These are phyloP conservation scores for Rousettus madagascariensis DNA, from an alignment of 2,797 vertebrate species.

Conservation along the genomic window DNA sequence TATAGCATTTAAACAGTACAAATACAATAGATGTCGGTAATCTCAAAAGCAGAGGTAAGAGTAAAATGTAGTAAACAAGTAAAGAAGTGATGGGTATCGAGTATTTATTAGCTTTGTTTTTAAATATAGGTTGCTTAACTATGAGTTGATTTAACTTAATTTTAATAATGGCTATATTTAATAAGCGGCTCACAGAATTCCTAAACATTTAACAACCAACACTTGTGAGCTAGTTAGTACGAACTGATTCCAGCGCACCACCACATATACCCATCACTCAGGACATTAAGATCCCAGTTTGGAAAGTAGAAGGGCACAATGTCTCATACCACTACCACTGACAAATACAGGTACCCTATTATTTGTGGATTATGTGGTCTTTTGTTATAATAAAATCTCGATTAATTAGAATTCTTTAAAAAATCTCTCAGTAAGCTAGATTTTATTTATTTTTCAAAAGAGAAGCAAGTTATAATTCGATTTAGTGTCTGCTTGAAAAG, in stretches of 20 bases:
- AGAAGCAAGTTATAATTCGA: not conserved
- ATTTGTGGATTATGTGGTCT: not conserved
- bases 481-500: not conserved
- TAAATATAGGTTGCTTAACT: not conserved
- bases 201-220: not conserved
- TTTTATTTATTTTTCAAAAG: constrained; percentile 18
- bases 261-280: not conserved
- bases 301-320: not conserved
- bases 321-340: not conserved
- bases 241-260: rapidly evolving
- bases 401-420: not conserved
- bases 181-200: not conserved
- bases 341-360: not conserved
- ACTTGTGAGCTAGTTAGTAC: not conserved
- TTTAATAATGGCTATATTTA: not conserved
- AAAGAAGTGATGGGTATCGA: not conserved
- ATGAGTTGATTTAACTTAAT: not conserved
- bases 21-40: not conserved
- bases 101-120: not conserved
- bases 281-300: not conserved
- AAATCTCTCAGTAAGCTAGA: not conserved
- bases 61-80: not conserved
- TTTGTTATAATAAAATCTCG: not conserved
- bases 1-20: not conserved
- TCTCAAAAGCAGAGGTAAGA: not conserved